These are phyloP conservation scores for Anoplolepis gracilipes DNA, from an alignment of 1,140 invertebrate genomes.

Conservation along the genomic window DNA sequence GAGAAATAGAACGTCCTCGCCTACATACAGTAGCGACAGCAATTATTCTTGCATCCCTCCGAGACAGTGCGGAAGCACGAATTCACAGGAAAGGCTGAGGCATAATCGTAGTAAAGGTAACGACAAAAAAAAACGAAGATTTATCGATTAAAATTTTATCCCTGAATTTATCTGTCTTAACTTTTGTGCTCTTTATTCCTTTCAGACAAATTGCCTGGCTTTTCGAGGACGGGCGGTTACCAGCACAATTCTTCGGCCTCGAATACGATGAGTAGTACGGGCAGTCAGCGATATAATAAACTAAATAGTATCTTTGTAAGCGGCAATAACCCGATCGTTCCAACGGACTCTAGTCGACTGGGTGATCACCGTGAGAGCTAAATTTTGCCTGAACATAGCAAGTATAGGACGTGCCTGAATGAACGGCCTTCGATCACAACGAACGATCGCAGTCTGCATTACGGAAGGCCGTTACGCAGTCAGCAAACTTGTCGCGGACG, in stretches of 20 bases:
- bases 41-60: slow-evolving; percentile 85
- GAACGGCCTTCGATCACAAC: slow-evolving; percentile 72
- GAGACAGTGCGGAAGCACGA: slow-evolving; percentile 79
- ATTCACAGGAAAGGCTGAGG: slow-evolving; percentile 84
- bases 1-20: slow-evolving; percentile 81
- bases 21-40: slow-evolving; percentile 84
- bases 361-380: slow-evolving; percentile 84
- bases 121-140: background rate
- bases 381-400: slow-evolving; percentile 55
- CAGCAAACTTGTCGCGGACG: slow-evolving; percentile 20
- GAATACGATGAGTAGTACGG: slow-evolving; percentile 84
- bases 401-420: slow-evolving; percentile 17
- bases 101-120: slow-evolving; percentile 84
- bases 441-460: slow-evolving; percentile 54
- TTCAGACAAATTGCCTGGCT: slow-evolving; percentile 84
- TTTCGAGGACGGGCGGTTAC: slow-evolving; percentile 80
- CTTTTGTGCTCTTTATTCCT: slow-evolving; percentile 21
- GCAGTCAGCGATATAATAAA: slow-evolving; percentile 84
- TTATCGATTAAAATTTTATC: background rate
- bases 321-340: slow-evolving; percentile 76
- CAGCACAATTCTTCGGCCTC: slow-evolving; percentile 83
- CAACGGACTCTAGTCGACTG: slow-evolving; percentile 80
- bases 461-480: slow-evolving; percentile 39
- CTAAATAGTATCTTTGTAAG: slow-evolving; percentile 82
- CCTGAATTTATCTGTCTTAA: background rate